Base-by-base conservation (phyloP, 64 coral and sea anemone genomes). In the Montipora cactus region DNA sequence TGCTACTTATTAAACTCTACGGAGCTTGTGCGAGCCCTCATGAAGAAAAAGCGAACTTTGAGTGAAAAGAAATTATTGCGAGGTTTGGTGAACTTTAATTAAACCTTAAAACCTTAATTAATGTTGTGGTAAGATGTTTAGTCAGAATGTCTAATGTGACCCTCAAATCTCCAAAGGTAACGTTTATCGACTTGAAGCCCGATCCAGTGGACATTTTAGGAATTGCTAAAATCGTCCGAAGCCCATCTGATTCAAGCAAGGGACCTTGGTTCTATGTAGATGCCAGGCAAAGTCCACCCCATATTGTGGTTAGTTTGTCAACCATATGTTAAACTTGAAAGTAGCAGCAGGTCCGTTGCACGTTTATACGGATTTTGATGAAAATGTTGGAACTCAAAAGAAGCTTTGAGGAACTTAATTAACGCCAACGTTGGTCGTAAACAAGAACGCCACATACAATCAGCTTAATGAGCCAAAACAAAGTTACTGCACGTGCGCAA, bases 231-330 rank as follows among this genome's bases (percentile, higher is more conserved):
- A 86, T 99, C 28, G 61, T 79, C 5, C 95, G 98, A 9, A 96
- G 95, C 80, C 95, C 98, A 3, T 22, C 82, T 3, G 49, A 96
- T 22, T 20, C 49, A 6, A 23, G 67, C 4, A 5, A 88, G 0
- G 98, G 98, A 21, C 98, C 98, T 1, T 96, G 89, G 85, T 99
- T 99, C 67, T 99, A 88, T 44, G 75, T 99, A 23, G 77, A 96
- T 46, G 83, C 89, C 45, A 89, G 95, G 67, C 84, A 94, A 58
- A 12, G 6, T 48, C 92, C 95, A 9, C 49, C 87, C 10, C 95
- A 78, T 51, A 75, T 95, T 78, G 92, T 92, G 51, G 98, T 99
- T 67, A 62, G 74, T 81, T 74, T 23, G 3, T 77, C 1, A 12
- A 64, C 61, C 8, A 57, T 57, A 8, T 57, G 53, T 57, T 11